Base-by-base conservation (phyloP, 2,888 invertebrate genomes). In the Sabellastarte sp. region DNA sequence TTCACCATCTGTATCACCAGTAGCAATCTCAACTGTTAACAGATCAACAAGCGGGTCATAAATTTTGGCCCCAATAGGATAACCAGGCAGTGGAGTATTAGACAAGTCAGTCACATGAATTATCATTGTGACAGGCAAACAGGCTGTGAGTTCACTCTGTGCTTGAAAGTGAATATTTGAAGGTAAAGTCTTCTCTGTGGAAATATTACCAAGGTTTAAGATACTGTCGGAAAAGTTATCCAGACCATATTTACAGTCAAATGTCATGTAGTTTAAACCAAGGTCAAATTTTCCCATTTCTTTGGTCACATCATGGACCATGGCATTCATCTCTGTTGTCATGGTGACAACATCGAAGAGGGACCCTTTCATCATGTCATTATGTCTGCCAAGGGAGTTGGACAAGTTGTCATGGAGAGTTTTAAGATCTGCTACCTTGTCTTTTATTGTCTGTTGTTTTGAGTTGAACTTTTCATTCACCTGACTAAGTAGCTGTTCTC, bases 221-320 rank as follows among this genome's bases (percentile, higher is more conserved):
- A 64, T 50, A n/a, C 55, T 52, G 15, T 56, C 58, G 52, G 69
- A 33, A 32, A 66, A 63, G 4, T 41, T 32, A 3, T 57, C 53
- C 50, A 58, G 55, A 2, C 64, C 69, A 41, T 28, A 59, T 24
- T 59, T 50, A 15, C 60, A 26, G n/a, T 71, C 61, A 60, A 63
- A 68, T 31, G 28, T 3, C 41, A 71, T 29, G 53, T 66, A 63
- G 41, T 70, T 68, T 41, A 60, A 58, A 0, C 67, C 69, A 26
- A 65, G 53, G 28, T 70, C 61, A n/a, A n/a, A n/a, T n/a, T n/a
- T n/a, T n/a, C n/a, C n/a, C n/a, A n/a, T n/a, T n/a, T n/a, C n/a
- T n/a, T n/a, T n/a, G n/a, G n/a, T n/a, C n/a, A n/a, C n/a, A n/a
- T n/a, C n/a, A n/a, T n/a, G n/a, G n/a, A n/a, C n/a, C n/a, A n/a